Evolutionary conservation across 2,888 invertebrate genomes (phyloP).

Genomic region (Cheilosia pagana): DNA sequence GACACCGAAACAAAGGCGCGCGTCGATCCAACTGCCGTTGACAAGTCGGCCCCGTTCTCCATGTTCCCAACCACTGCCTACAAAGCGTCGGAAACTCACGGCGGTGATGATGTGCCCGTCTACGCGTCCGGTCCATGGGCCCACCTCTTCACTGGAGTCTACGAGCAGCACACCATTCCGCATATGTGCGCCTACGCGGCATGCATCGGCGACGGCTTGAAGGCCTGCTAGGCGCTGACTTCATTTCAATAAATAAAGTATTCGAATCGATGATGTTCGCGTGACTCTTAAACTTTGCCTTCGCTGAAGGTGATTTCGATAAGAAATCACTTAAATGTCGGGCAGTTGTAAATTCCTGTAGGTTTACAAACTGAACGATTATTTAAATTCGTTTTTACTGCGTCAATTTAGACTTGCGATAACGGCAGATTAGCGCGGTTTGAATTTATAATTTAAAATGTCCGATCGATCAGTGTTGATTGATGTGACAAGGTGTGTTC

Average conservation of each 20-base stretch:
- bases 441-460: background rate
- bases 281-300: background rate
- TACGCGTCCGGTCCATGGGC: slow-evolving; percentile 91
- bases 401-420: background rate
- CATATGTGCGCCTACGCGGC: slow-evolving; percentile 90
- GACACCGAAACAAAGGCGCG: slow-evolving; percentile 77
- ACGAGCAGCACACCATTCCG: slow-evolving; percentile 91
- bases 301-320: background rate
- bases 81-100: slow-evolving; percentile 86
- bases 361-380: background rate
- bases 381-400: slow-evolving; percentile 1
- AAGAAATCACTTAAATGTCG: background rate
- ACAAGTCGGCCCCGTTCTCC: slow-evolving; percentile 77
- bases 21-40: slow-evolving; percentile 78
- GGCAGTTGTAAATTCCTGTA: background rate
- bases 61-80: slow-evolving; percentile 86
- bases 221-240: slow-evolving; percentile 78
- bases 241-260: background rate
- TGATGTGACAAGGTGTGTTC: background rate
- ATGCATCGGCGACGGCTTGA: slow-evolving; percentile 87
- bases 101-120: slow-evolving; percentile 91
- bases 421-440: background rate
- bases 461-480: background rate
- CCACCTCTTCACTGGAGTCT: slow-evolving; percentile 91
- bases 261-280: background rate